A percentile compares a stretch with the other conserved stretches of the same genome.
Evolutionary conservation across 2,888 invertebrate genomes (phyloP).

Genomic region (Xestia rhomboidea): DNA sequence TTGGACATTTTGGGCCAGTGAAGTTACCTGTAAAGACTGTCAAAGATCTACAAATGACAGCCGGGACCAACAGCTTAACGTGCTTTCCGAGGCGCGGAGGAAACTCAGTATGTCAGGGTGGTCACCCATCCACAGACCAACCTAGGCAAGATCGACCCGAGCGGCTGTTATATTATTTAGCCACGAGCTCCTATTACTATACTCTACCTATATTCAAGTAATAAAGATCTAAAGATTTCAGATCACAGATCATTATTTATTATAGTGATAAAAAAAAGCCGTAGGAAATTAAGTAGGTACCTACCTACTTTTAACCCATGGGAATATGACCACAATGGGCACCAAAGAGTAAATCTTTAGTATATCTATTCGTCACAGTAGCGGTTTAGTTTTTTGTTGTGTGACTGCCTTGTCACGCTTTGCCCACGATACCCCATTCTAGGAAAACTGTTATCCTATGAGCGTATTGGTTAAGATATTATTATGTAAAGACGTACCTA

Average conservation of each 20-base stretch:
- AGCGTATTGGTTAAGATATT: too few species aligned
- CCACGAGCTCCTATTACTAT: too few species aligned
- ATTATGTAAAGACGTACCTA: neutral
- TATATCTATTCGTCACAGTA: neutral
- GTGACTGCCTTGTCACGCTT: conserved; percentile 8
- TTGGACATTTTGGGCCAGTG: too few species aligned
- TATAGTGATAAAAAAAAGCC: neutral
- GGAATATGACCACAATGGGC: neutral
- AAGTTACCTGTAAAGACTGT: too few species aligned
- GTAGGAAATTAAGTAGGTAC: neutral
- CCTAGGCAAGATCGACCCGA: too few species aligned
- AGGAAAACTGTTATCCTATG: neutral
- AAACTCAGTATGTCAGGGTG: too few species aligned
- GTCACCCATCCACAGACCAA: too few species aligned
- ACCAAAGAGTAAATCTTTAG: neutral
- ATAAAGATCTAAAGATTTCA: conserved; percentile 3
- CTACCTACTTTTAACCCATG: neutral
- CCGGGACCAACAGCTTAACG: too few species aligned
- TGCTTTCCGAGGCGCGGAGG: too few species aligned
- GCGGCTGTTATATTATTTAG: too few species aligned
- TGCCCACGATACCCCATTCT: neutral
- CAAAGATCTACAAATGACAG: too few species aligned
- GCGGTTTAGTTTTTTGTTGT: conserved; percentile 20
- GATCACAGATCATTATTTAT: neutral
- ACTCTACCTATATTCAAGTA: neutral